Conservation (phyloP, 1,140 invertebrate genomes). For the Aricia agestis region DNA sequence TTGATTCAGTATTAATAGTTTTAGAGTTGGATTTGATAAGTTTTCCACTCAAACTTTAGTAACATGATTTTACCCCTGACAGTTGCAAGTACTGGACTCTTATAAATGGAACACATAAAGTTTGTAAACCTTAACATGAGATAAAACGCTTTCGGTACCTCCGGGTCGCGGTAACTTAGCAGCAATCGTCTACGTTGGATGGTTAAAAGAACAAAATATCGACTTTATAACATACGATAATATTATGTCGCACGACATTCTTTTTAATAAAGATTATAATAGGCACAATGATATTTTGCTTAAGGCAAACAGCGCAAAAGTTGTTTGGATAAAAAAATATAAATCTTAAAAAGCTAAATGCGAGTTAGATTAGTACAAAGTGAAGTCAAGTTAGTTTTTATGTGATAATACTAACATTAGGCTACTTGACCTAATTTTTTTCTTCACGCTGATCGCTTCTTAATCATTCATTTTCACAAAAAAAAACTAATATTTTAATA, state of each 20-base stretch:
- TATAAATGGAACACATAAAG: background rate
- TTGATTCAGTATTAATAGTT: background rate
- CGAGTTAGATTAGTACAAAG: no score
- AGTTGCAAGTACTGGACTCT: background rate
- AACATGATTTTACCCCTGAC: background rate
- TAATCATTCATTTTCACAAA: no score
- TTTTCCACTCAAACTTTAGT: background rate
- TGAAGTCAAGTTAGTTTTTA: no score
- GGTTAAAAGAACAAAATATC: background rate
- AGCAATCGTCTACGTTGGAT: background rate
- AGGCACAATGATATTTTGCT: no score
- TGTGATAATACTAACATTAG: no score
- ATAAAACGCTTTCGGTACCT: background rate
- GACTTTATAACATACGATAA: background rate
- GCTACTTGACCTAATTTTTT: no score
- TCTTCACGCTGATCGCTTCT: no score
- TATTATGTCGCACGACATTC: background rate
- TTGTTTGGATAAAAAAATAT: no score
- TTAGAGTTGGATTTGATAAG: background rate
- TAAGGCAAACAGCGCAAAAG: no score
- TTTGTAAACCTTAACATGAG: background rate
- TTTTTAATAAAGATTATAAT: no score
- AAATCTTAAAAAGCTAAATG: no score
- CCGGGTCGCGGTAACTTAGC: background rate
- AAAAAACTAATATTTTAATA: no score